Conservation (phyloP, 1,140 invertebrate species). For the Caenorhabditis briggsae region DNA sequence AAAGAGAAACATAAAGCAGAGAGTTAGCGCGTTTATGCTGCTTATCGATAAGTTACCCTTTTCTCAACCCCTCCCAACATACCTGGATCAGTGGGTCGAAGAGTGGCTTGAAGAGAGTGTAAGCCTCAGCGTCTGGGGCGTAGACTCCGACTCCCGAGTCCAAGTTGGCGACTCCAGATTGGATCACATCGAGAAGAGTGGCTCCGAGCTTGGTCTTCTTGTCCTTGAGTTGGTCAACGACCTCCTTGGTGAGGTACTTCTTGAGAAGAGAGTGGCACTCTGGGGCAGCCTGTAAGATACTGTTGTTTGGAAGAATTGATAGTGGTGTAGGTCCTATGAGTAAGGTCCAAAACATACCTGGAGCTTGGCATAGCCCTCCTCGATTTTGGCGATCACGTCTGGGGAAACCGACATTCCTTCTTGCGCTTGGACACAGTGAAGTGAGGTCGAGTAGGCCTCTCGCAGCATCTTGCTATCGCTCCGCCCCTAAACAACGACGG, state of each 20-base stretch:
- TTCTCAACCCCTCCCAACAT: not conserved
- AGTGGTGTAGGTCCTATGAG: too few relatives aligned
- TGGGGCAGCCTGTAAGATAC: conserved; percentile 69
- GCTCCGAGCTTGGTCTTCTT: conserved; percentile 77
- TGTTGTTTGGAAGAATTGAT: not conserved
- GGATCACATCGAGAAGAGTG: conserved; percentile 77
- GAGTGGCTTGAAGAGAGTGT: conserved; percentile 88
- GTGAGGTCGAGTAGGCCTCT: conserved; percentile 55
- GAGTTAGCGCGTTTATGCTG: not conserved
- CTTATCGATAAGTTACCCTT: too few relatives aligned
- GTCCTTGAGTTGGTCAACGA: conserved; percentile 77
- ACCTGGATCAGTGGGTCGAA: conserved; percentile 95
- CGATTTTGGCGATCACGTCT: conserved; percentile 66
- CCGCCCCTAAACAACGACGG: conserved; percentile 48
- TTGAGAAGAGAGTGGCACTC: conserved; percentile 78
- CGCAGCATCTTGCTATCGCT: conserved; percentile 51
- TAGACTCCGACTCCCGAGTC: conserved; percentile 91
- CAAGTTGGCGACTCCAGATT: conserved; percentile 82
- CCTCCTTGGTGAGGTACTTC: conserved; percentile 78
- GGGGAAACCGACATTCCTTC: conserved; percentile 62
- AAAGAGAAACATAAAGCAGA: conserved; percentile 86
- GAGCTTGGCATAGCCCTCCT: conserved; percentile 66
- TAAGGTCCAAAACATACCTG: conserved; percentile 40
- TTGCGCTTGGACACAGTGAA: conserved; percentile 55
- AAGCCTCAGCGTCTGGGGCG: conserved; percentile 92